phyloP scores from a whole-genome alignment of 2,113 vertebrate genomes.

The Melanerpes formicivorus region DNA sequence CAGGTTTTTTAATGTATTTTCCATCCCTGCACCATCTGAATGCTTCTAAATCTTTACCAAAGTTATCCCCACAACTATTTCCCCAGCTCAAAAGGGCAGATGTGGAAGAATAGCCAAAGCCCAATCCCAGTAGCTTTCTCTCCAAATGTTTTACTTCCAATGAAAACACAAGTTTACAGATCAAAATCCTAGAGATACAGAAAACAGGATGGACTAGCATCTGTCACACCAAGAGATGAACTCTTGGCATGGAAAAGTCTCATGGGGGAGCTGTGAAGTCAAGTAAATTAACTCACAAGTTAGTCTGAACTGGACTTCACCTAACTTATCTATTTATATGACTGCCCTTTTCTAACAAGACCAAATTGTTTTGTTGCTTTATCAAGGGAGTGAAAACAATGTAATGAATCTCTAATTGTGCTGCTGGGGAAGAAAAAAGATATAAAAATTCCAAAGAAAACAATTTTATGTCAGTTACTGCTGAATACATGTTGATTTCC shows the following conservation, averaged over 20 bases:
- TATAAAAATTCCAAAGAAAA: neutral
- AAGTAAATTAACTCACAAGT: neutral
- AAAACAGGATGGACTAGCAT: neutral
- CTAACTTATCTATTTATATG: neutral
- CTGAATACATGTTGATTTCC: neutral
- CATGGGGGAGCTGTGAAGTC: slow-evolving; percentile 5
- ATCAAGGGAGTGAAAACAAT: neutral
- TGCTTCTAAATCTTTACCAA: neutral
- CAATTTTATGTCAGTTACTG: neutral
- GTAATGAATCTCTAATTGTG: neutral
- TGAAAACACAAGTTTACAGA: slow-evolving; percentile 7
- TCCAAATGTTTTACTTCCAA: slow-evolving; percentile 30
- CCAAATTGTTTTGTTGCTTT: neutral
- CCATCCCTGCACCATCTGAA: slow-evolving; percentile 27
- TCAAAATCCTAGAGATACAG: neutral
- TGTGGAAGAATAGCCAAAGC: slow-evolving; percentile 4
- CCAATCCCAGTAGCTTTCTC: neutral
- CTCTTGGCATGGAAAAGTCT: neutral
- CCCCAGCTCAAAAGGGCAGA: neutral
- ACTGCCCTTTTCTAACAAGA: neutral
- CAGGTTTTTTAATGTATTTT: slow-evolving; percentile 27
- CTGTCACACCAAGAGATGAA: neutral
- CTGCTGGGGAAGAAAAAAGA: neutral
- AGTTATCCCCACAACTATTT: slow-evolving; percentile 1
- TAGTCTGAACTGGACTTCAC: neutral